Base-by-base conservation (phyloP, 23 tunicate genomes). In the Halocynthia roretzi region DNA sequence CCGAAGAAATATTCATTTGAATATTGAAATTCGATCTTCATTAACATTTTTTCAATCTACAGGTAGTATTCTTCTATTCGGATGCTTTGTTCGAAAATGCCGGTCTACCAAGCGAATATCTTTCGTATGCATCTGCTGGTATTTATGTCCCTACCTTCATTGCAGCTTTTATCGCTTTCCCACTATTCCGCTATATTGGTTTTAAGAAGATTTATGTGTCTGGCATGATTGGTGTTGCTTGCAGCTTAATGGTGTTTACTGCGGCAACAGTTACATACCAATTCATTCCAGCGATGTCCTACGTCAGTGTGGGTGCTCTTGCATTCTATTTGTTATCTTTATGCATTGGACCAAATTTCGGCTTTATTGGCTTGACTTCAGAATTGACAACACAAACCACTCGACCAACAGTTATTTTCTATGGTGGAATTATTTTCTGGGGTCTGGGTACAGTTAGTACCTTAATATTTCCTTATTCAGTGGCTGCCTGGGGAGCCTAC, bases 381-480 rank as follows among this genome's bases (percentile, higher is more conserved):
- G 87, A 83, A 53, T 58, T 83, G 8, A 83, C 87, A 0, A 76
- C 87, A 12, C 63, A 66, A 55, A 20, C 56, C 7, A 53, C 74
- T n/a, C 81, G 81, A 10, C 87, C 87, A 31, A 65, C 71, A 7
- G 67, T 67, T 50, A 44, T 76, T 11, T 65, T 58, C 60, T 18
- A 52, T 67, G 53, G 58, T 44, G 87, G 87, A 7, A 75, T 75
- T 8, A 67, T 66, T 15, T 83, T 62, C 40, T 83, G 81, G 81
- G n/a, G 55, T 8, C 19, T 62, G 20, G 87, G 54, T 7, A 11
- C 64, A 19, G 40, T 67, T 11, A 72, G 62, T 20, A 56, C 75
- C 15, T 64, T 76, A 0, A 81, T 67, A 12, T 8, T 78, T n/a
- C 87, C 87, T 53, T 83, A 64, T 76, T 18, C 81, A 10, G 70